Evolutionary conservation across 2,888 invertebrate genomes (phyloP), one percentile per base, ranked within the genome.

Genomic region (Encarsia formosa): DNA sequence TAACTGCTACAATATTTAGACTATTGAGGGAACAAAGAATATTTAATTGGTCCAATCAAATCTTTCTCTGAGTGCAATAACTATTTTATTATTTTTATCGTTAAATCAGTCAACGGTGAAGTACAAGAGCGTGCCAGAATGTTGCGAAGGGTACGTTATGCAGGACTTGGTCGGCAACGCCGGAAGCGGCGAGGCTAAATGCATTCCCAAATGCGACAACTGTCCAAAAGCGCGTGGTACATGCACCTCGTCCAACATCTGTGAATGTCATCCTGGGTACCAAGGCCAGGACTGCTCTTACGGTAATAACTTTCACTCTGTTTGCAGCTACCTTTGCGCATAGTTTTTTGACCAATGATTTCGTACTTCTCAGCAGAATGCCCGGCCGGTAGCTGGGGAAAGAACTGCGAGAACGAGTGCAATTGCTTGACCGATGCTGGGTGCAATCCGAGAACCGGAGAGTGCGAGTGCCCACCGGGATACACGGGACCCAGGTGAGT

Each of bases 71-170:
- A 29, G 8, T 13, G 29, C 29, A 29, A 29, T 29, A 29, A 8
- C 8, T 9, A 9, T 29, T 29, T 13, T 29, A 29, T 29, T 29
- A 8, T 29, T 29, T 13, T 29, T 29, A 38, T 13, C 15, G 20
- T n/a, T n/a, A n/a, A n/a, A n/a, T n/a, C 74, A 90, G 90, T 83
- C 83, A 50, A 81, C 85, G 64, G 80, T 82, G 64, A 80, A 83
- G 59, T 83, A 79, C 6, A 82, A 82, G 43, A 81, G 79, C 24
- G 81, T 88, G 20, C 80, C 84, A 22, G 82, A 83, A 35, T 91
- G 91, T 73, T 91, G 91, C 66, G 80, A 84, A 49, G 90, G 89
- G 26, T 91, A 84, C 70, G 77, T 78, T 54, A 79, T 81, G 70
- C 80, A 79, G 47, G 63, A 70, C 29, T 63, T 63, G 39, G 62